Percentiles rank a stretch among this genome's conserved stretches.
phyloP scores from a whole-genome alignment of 2,113 vertebrate species.

The Genyomyrus donnyi region DNA sequence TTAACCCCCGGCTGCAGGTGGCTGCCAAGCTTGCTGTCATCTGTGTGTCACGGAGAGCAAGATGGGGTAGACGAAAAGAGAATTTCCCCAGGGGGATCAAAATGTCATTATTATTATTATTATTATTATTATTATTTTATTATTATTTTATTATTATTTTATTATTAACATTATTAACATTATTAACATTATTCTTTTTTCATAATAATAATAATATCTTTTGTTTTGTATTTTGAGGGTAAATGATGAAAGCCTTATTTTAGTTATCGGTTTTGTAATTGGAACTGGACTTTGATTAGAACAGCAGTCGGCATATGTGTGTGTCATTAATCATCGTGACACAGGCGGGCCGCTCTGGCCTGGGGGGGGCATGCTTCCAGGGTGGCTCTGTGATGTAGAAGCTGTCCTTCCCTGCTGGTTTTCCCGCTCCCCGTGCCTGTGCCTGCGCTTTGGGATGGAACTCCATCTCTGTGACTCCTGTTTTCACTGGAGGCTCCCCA shows the following conservation, averaged over 20 bases:
- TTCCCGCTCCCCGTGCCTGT: neutral
- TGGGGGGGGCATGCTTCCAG: neutral
- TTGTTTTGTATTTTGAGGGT: neutral
- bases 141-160: neutral
- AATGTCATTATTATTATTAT: neutral
- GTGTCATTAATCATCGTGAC: neutral
- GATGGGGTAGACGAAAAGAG: neutral
- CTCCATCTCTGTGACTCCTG: neutral
- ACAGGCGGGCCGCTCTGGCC: neutral
- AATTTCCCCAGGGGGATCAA: neutral
- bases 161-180: neutral
- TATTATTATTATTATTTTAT: neutral
- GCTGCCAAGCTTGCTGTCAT: neutral
- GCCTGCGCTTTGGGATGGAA: neutral
- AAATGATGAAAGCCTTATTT: neutral
- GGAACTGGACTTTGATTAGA: neutral
- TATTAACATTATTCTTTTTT: too few relatives aligned
- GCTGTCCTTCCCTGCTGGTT: neutral
- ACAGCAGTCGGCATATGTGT: neutral
- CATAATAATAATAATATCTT: too few relatives aligned
- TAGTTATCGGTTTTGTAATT: neutral
- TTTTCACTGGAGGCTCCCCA: neutral
- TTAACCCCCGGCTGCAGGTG: neutral
- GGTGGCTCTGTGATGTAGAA: neutral
- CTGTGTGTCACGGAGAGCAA: neutral